Evolutionary conservation across 2,797 vertebrate species (phyloP), one percentile per base, ranked within the genome.

Genomic region (Gastrophryne carolinensis): DNA sequence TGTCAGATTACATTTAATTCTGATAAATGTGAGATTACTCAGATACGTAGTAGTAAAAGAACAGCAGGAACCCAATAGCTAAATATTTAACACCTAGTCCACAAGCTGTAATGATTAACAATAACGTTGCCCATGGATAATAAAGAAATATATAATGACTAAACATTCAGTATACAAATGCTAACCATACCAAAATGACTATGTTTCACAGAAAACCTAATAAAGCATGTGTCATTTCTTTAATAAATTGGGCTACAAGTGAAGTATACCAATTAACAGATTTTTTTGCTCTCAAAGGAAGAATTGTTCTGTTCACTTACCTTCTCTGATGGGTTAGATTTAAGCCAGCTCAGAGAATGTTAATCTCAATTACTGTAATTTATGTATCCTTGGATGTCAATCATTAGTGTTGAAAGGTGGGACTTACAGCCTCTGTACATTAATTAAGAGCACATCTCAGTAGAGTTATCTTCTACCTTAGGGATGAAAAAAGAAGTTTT

Each of bases 371-470:
- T 89, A 91, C 84, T 84, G 84, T 86, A 90, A 87, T 86, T 86
- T 89, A 84, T 85, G 85, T 86, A 89, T 87, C 87, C 88, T 89
- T 87, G 89, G 83, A 82, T 78, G 89, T 89, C 91, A 92, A 79
- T 92, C 90, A 89, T 89, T 84, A 84, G 83, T 83, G 81, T 81
- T 79, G 85, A 92, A 86, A 92, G 90, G 90, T 88, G 89, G 89
- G 87, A 90, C 88, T 87, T 80, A 0, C 80, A 83, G 81, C 80
- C 85, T 88, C 84, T 88, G 87, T 86, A 83, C 85, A 87, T 91
- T 92, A 92, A 92, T 92, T 92, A 92, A 89, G 86, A 88, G 81
- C 81, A 87, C 81, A 86, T 90, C 90, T 90, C 89, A 86, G 85
- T 83, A 89, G 87, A 90, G 81, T 58, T 85, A 85, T 87, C 83